phyloP scores from a whole-genome alignment of 2,113 vertebrate genomes.

The Merops nubicus region DNA sequence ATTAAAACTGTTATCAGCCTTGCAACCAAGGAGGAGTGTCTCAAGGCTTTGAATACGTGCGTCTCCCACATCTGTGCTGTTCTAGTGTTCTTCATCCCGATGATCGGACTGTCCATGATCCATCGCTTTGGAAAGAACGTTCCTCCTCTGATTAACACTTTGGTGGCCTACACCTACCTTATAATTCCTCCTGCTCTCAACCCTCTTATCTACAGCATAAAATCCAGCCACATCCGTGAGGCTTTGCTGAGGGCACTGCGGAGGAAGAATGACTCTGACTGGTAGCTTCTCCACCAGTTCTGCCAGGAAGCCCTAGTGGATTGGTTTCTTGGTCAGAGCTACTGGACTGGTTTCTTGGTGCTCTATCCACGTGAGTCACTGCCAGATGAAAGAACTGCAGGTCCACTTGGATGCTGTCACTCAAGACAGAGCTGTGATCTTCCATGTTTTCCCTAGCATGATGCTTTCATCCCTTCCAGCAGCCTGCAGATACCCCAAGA shows the following conservation, averaged over 20 bases:
- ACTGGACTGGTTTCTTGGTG: not conserved
- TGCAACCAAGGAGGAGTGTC: slow-evolving; percentile 29
- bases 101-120: slow-evolving; percentile 62
- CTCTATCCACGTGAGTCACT: not conserved
- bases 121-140: slow-evolving; percentile 53
- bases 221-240: slow-evolving; percentile 68
- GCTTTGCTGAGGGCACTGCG: slow-evolving; percentile 36
- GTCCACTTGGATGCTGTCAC: not conserved
- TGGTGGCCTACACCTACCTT: slow-evolving; percentile 70
- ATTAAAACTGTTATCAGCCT: slow-evolving; percentile 48
- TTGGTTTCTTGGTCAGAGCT: not conserved
- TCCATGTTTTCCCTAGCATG: not conserved
- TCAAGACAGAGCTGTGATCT: not conserved
- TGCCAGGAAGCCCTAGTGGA: not conserved
- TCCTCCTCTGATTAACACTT: slow-evolving; percentile 1
- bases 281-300: not conserved
- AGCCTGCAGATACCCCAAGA: not conserved
- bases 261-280: not conserved
- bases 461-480: not conserved
- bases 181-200: slow-evolving; percentile 69
- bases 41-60: slow-evolving; percentile 61
- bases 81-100: slow-evolving; percentile 71
- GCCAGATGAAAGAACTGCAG: not conserved
- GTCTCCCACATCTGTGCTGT: slow-evolving; percentile 73
- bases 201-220: slow-evolving; percentile 75